Evolutionary conservation across 2,797 vertebrate species (phyloP), one percentile per base, ranked within the genome.

Genomic region (Tinamus major): DNA sequence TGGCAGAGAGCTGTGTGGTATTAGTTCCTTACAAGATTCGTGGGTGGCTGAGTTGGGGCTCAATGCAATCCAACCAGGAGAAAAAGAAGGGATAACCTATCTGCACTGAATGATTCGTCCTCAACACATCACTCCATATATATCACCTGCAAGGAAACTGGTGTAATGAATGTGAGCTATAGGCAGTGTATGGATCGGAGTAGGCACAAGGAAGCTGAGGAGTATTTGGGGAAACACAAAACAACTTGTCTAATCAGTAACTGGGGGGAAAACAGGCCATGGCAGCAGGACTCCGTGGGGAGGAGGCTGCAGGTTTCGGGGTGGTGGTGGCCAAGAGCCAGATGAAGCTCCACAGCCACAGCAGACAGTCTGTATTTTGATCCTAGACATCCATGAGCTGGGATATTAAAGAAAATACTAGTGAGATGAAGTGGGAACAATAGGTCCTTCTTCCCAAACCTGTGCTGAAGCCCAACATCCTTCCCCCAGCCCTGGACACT

Each of bases 101-200:
- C 37, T 48, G 33, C 35, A 9, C 29, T 4, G 12, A 9, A 17
- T 35, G 49, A 3, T 17, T 19, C 42, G 2, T 9, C 41, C 15
- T 71, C 41, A 31, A 2, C 17, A 2, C 5, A 13, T 19, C 15
- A 37, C 21, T 71, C 48, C 0, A 0, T 14, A 10, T 24, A 11
- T 10, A 8, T 35, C 58, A 33, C 0, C 2, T 27, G 39, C 64
- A 35, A 92, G 39, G 8, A 59, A n/a, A 4, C 9, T 6, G 31
- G 8, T 48, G n/a, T 46, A 49, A 68, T 56, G 26, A 61, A 3
- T 31, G 18, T 62, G 64, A 90, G 17, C 6, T 79, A 18, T 5
- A 67, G 53, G 12, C 10, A 11, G 27, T 35, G 9, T 12, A 5
- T 21, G 29, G 35, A 61, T 13, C 23, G 63, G 74, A 55, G 51